Base-by-base conservation (phyloP, 2,113 vertebrate genomes). In the Nothoprocta perdicaria region DNA sequence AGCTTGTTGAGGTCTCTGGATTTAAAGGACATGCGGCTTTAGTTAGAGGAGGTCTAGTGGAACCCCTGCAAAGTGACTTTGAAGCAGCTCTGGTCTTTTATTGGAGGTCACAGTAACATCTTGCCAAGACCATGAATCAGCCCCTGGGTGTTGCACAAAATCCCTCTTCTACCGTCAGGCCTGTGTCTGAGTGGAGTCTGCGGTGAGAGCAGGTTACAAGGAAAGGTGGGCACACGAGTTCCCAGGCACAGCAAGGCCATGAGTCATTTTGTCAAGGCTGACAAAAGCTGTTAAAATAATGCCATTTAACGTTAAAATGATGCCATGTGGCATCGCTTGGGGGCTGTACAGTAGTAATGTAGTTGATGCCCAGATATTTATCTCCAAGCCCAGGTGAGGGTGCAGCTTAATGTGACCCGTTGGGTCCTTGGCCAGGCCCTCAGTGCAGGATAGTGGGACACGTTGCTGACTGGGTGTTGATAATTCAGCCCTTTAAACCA, bases 301-400 rank as follows among this genome's bases (percentile, higher is more conserved):
- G 46, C 41, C 67, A 0, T 6, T 33, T 3, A 38, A 38, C 46
- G 53, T 11, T 19, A 2, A 40, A 14, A 27, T 0, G 9, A 5
- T 41, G 46, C 41, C 63, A 0, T 7, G 35, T 3, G 12, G 5
- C 0, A 4, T 16, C 4, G 1, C 18, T 17, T 10, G 0, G 5
- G 14, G 1, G 2, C 55, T 4, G 55, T 4, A 3, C 29, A 5
- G 62, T 7, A 55, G 8, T 17, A 9, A 12, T 4, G 1, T 0
- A 1, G 6, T 35, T 22, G 67, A 21, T 52, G 16, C 33, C 6
- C 1, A 0, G 6, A 8, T 33, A 8, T 0, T 4, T 2, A 38
- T 35, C 46, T 52, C 6, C 33, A 71, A 26, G 33, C 52, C 9
- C 62, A 52, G 31, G 17, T 33, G 26, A 63, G 48, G 35, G 10